A percentile compares a stretch with the other conserved stretches of the same genome.
These are phyloP conservation scores for Telmatherina bonti DNA, from an alignment of 2,797 vertebrate genomes.

Conservation along the genomic window DNA sequence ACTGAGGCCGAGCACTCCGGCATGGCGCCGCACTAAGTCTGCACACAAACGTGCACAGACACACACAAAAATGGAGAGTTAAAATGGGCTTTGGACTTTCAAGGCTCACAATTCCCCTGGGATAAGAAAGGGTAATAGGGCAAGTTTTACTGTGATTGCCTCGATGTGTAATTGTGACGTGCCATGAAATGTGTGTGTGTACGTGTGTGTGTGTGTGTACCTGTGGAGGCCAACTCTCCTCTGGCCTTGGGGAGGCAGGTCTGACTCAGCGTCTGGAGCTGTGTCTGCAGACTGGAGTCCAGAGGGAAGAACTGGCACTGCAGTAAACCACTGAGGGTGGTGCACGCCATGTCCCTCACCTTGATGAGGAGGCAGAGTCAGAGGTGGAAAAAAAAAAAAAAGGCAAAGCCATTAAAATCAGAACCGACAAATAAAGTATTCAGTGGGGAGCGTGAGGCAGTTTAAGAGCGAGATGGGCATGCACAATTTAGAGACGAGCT, in stretches of 20 bases:
- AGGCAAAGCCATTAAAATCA: constrained; percentile 29
- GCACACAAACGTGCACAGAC: constrained; percentile 26
- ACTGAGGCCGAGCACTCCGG: constrained; percentile 95
- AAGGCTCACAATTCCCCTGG: constrained; percentile 61
- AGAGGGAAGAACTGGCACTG: constrained; percentile 96
- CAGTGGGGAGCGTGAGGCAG: constrained; percentile 27
- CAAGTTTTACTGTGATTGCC: constrained; percentile 70
- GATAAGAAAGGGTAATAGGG: constrained; percentile 70
- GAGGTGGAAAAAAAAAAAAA: not conserved
- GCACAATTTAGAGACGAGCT: constrained; percentile 60
- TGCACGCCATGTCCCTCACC: constrained; percentile 98
- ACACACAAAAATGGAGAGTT: constrained; percentile 27
- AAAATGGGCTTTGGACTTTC: constrained; percentile 58
- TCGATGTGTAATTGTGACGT: constrained; percentile 47
- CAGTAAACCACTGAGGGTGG: constrained; percentile 94
- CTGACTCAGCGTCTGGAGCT: constrained; percentile 97
- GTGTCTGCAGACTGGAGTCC: constrained; percentile 92
- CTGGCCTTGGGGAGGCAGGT: constrained; percentile 93
- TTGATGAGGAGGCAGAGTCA: constrained; percentile 55
- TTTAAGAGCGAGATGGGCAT: constrained; percentile 47
- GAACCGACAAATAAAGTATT: constrained; percentile 49
- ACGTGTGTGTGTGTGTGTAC: constrained; percentile 59
- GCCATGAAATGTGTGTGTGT: constrained; percentile 52
- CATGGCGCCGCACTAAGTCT: constrained; percentile 95
- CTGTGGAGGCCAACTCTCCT: constrained; percentile 87